Base-by-base conservation (phyloP, 2,888 invertebrate species). In the Tetragnatha montana region DNA sequence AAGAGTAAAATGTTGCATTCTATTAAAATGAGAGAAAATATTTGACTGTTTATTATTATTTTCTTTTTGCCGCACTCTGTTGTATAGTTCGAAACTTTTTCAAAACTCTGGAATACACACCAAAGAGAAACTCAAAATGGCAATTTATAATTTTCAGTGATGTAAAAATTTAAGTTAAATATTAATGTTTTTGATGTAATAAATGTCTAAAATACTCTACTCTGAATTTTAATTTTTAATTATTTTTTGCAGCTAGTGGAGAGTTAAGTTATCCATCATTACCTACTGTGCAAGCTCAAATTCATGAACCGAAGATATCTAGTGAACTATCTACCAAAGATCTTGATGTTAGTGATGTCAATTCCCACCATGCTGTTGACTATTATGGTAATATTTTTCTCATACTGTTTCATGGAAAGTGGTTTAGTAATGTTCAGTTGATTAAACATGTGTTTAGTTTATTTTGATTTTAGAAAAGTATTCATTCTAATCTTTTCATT, bases 291-390 rank as follows among this genome's bases (percentile, higher is more conserved):
- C 91, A 90, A 84, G 88, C 87, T 68, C 91, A 91, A 85, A 75
- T 87, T 35, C 91, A 86, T 88, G 91, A 84, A 80, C 89, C 91
- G 76, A 91, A 89, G 69, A 35, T 85, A 60, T 21, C 91, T 21
- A 88, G 94, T 10, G 96, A 95, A 87, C 95, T 95, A 0, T 94
- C 95, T 92, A 95, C 96, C 49, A 95, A 95, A 49, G 95, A 95
- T 92, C 95, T 95, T 49, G 95, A 96, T 93, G 95, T 96, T 17
- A 96, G 96, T 89, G 95, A 96, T 92, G 95, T 95, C 6, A 94
- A 94, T 86, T 92, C 94, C 60, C 92, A 94, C 87, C n/a, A 35
- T 35, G 94, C 94, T 91, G 94, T 95, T 91, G 92, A 92, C n/a
- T 92, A 93, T 91, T 94, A 94, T 91, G 93, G 91, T 91, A 88